Evolutionary conservation across 2,888 invertebrate genomes (phyloP).

Genomic region (Agrochola lychnidis): DNA sequence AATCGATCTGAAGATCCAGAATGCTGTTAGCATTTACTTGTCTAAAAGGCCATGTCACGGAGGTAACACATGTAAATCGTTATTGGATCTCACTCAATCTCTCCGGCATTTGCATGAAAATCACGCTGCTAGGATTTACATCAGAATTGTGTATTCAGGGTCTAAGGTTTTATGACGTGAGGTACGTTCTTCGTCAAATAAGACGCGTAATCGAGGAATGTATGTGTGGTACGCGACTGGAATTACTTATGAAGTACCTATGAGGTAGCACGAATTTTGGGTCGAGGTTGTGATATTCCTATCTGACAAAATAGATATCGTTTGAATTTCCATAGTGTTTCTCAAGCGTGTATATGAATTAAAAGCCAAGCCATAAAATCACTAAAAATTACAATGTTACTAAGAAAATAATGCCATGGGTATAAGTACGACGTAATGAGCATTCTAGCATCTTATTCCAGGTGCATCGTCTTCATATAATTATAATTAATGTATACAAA

Average conservation of each 20-base stretch:
- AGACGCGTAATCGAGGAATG: slow-evolving; percentile 44
- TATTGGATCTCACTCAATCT: slow-evolving; percentile 63
- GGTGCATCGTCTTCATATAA: too few relatives aligned
- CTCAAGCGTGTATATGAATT: neutral
- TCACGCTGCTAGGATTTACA: slow-evolving; percentile 62
- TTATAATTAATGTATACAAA: too few relatives aligned
- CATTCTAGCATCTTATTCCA: too few relatives aligned
- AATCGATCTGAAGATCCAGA: slow-evolving; percentile 7
- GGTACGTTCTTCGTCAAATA: slow-evolving; percentile 47
- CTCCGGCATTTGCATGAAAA: slow-evolving; percentile 64
- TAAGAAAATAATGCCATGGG: neutral
- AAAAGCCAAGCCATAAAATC: neutral
- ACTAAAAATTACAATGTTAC: neutral
- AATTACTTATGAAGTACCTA: slow-evolving; percentile 39
- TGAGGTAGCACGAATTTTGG: neutral
- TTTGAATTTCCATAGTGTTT: neutral
- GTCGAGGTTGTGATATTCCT: neutral
- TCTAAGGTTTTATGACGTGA: slow-evolving; percentile 54
- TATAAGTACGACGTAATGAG: too few relatives aligned
- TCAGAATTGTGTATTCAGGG: slow-evolving; percentile 61
- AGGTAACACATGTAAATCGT: slow-evolving; percentile 56
- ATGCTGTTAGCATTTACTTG: slow-evolving; percentile 32
- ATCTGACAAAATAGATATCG: neutral
- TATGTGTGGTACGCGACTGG: slow-evolving; percentile 43
- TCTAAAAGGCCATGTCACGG: slow-evolving; percentile 38